Percentiles rank a stretch among this genome's conserved stretches.
phyloP scores from a whole-genome alignment of 2,888 invertebrate genomes.

The Malacosoma neustria region DNA sequence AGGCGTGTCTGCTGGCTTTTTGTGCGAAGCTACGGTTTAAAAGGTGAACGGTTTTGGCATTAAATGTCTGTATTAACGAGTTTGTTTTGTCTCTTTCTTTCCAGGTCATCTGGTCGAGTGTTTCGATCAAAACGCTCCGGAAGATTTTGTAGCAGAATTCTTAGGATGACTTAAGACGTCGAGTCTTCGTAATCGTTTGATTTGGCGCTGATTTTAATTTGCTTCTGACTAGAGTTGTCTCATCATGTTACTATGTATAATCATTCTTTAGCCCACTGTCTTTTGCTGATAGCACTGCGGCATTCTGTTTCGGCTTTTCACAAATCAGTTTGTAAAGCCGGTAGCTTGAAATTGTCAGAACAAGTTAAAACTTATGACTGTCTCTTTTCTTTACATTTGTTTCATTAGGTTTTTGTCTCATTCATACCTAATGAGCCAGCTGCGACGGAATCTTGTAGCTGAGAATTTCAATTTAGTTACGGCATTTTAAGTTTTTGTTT shows the following conservation, averaged over 20 bases:
- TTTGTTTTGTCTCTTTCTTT: conserved; percentile 64
- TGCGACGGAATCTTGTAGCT: background rate
- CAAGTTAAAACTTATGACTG: background rate
- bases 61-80: conserved; percentile 41
- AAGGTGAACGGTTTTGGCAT: conserved; percentile 47
- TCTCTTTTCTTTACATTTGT: background rate
- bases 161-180: too few relatives aligned
- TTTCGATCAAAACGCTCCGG: conserved; percentile 30
- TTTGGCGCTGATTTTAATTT: too few relatives aligned
- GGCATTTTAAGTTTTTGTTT: background rate
- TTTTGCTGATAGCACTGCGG: background rate
- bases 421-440: background rate
- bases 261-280: background rate
- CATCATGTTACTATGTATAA: too few relatives aligned
- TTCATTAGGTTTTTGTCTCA: background rate
- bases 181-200: too few relatives aligned
- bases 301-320: too few relatives aligned
- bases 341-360: background rate
- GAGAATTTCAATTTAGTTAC: background rate
- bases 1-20: conserved; percentile 37
- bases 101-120: conserved; percentile 44
- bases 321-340: too few relatives aligned
- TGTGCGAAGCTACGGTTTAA: conserved; percentile 34
- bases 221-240: too few relatives aligned
- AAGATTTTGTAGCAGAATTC: conserved; percentile 15